Evolutionary conservation across 2,888 invertebrate genomes (phyloP), one percentile per base, ranked within the genome.

Genomic region (Bibio marci): DNA sequence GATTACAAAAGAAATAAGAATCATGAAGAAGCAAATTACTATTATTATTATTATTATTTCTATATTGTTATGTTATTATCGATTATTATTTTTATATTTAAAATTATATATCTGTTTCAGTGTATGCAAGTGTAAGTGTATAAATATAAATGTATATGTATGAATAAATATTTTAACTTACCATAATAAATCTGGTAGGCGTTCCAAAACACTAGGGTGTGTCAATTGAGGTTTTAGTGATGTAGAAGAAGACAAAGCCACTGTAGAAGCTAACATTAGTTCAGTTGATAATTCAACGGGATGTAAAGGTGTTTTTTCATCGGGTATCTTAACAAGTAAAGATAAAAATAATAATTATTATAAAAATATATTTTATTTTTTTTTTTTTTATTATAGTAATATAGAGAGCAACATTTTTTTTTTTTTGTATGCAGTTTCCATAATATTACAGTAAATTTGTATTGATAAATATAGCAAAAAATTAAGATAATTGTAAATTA

Each of bases 151-250:
- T n/a, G n/a, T n/a, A n/a, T n/a, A n/a, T n/a, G n/a, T n/a, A n/a
- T n/a, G n/a, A n/a, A n/a, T n/a, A n/a, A n/a, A n/a, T n/a, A n/a
- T n/a, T n/a, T n/a, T n/a, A n/a, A 59, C 61, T 59, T 52, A 62
- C 62, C 60, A 60, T 53, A 62, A 56, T 49, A 62, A 48, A 53
- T 62, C 62, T 50, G 62, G 60, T 53, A 62, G 59, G 56, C 62
- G 62, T 58, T 60, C 58, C 57, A 55, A 47, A 47, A 62, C 56
- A 52, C 58, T 58, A 46, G 62, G 59, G 54, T 59, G 58, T 54
- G 58, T 55, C 50, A 54, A 53, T 47, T 59, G 54, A 50, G 55
- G 55, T 48, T 59, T 58, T 52, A 59, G 57, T 39, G 57, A 50
- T 47, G 58, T 58, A 47, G 55, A 56, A 45, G 62, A 54, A 43